Base-by-base conservation (phyloP, 2,797 vertebrate species). In the Arremon aurantiirostris region DNA sequence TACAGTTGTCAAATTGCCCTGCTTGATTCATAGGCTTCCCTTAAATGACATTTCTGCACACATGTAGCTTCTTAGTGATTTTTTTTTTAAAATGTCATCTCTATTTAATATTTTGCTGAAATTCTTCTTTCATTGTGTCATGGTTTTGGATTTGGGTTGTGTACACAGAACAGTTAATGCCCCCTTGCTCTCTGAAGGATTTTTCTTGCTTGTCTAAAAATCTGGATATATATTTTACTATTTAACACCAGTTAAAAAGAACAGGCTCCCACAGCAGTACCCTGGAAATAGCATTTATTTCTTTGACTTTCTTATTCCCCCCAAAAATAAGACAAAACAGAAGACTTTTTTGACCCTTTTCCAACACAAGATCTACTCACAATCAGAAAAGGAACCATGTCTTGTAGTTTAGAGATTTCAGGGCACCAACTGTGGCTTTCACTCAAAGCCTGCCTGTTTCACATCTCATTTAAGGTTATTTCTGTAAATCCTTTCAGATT, bases 341-440 rank as follows among this genome's bases (percentile, higher is more conserved):
- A 59, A 68, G 7, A 16, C 41, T 69, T 55, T 66, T 63, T 35
- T 39, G 1, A 7, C 9, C 6, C 35, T 42, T 20, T 39, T 55
- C 34, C 23, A 70, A 7, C 0, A 1, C 7, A 41, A 55, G 24
- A n/a, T 73, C 27, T 79, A 26, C 7, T 27, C 20, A 23, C 19
- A 57, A 35, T 4, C 0, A 9, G 37, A 46, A 41, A 50, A 35
- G 5, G 20, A 89, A 8, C 12, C 4, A 12, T 0, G 1, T 80
- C 11, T 27, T 72, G 8, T 35, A 49, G 42, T 76, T 72, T 49
- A 42, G 68, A 65, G 14, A 42, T 89, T 59, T 86, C 41, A 37
- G 35, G 27, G 5, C 15, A n/a, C 13, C 24, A 21, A 7, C 1
- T 22, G 32, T 53, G 37, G 19, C 53, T 83, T 89, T 89, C 5